Percentiles rank a stretch among this genome's conserved stretches.
These are phyloP conservation scores for Steinernema scapterisci DNA, from an alignment of 2,888 invertebrate species.

Conservation along the genomic window DNA sequence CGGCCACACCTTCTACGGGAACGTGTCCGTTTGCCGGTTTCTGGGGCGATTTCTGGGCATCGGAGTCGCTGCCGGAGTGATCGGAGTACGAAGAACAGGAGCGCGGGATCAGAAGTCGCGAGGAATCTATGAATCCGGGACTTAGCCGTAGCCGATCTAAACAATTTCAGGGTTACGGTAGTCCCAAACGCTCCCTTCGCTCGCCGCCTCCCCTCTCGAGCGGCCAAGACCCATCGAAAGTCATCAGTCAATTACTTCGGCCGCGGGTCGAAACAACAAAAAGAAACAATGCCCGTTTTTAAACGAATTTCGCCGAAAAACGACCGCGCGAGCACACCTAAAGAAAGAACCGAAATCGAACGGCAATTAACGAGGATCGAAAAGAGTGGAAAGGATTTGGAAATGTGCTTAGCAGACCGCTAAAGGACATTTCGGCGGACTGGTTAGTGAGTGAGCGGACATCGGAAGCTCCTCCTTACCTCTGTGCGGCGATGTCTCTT, in stretches of 20 bases:
- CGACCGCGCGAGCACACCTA: too few species aligned
- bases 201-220: neutral
- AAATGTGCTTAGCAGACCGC: neutral
- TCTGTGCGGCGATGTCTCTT: slow-evolving; percentile 28
- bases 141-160: neutral
- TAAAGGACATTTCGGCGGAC: neutral
- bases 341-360: neutral
- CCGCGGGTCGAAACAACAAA: neutral
- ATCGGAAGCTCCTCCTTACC: slow-evolving; percentile 30
- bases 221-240: neutral
- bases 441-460: neutral
- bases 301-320: too few species aligned
- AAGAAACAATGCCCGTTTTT: too few species aligned
- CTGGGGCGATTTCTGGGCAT: neutral
- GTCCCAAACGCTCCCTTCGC: neutral
- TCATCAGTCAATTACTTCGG: neutral
- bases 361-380: neutral
- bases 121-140: neutral
- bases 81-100: neutral
- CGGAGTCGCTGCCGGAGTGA: neutral
- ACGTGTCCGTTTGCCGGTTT: slow-evolving; percentile 10
- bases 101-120: neutral
- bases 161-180: neutral
- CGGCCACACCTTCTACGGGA: neutral
- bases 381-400: neutral